Base-by-base conservation (phyloP, 2,888 invertebrate genomes). In the Spicauda simplicius region DNA sequence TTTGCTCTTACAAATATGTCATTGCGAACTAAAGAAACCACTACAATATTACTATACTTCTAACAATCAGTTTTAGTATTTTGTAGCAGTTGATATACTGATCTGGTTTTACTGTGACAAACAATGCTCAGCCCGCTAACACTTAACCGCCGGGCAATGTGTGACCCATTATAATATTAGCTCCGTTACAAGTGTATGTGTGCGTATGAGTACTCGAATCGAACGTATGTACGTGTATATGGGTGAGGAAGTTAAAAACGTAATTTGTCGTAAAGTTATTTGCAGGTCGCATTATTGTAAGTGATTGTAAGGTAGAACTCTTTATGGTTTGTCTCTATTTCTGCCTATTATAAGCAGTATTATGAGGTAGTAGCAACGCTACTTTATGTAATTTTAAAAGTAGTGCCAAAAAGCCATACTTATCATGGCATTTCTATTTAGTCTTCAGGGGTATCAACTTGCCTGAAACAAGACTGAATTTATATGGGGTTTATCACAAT, bases 201-300 rank as follows among this genome's bases (percentile, higher is more conserved):
- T 79, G 77, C 77, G 78, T 70, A 75, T 73, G 73, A 73, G 77
- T 76, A 74, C 68, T 67, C 69, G 69, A 69, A 62, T 56, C 68
- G 68, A 59, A 62, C 69, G 69, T 67, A 73, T 71, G 45, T 33
- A 33, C 20, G 41, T 68, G 56, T 69, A 79, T 86, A 78, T 79
- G 80, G 72, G 85, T 80, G 74, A 77, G 75, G 80, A 79, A 80
- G 80, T 77, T 77, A 76, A 77, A 80, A 69, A 69, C 66, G 60
- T 72, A 75, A 74, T 77, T 82, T 82, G 80, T 77, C 75, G 77
- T 77, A 79, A 80, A 84, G 77, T 71, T 79, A 80, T 84, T 84
- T 82, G 53, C 59, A 65, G 65, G 65, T 66, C 59, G 59, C 45
- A 65, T 65, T 59, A 59, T 59, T 41, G 53, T 52, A 41, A 25